These are phyloP conservation scores for Himalopsyche tibetana DNA, from an alignment of 2,888 invertebrate species.

Conservation along the genomic window DNA sequence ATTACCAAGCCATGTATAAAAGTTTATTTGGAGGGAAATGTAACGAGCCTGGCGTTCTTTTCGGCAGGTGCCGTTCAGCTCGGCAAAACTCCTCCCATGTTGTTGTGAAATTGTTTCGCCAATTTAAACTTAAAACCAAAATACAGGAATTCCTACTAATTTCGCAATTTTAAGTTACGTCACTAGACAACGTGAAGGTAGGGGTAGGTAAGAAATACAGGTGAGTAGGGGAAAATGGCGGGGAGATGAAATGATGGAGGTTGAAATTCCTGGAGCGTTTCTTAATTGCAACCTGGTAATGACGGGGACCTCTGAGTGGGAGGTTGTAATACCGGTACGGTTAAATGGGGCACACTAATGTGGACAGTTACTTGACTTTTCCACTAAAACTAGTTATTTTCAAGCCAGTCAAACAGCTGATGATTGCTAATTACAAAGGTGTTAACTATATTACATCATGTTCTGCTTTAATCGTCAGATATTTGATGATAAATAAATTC, in stretches of 20 bases:
- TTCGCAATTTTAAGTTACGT: constrained; percentile 61
- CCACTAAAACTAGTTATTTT: constrained; percentile 25
- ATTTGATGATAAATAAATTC: no score
- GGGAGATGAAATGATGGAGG: constrained; percentile 44
- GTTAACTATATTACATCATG: not conserved
- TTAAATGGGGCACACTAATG: constrained; percentile 58
- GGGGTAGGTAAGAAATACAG: constrained; percentile 43
- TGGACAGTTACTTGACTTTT: constrained; percentile 51
- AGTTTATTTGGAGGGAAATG: not conserved
- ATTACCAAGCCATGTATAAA: not conserved
- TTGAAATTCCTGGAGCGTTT: constrained; percentile 62
- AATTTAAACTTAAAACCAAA: constrained; percentile 63
- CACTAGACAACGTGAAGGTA: constrained; percentile 37
- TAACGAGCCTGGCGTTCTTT: not conserved
- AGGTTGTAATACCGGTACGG: constrained; percentile 57
- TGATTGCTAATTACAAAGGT: constrained; percentile 29
- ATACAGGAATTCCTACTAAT: constrained; percentile 59
- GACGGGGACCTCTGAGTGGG: constrained; percentile 55
- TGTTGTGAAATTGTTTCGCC: constrained; percentile 59
- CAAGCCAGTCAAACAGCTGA: constrained; percentile 28
- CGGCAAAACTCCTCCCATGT: constrained; percentile 25
- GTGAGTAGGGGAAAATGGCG: constrained; percentile 11
- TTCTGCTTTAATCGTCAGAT: no score
- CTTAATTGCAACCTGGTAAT: constrained; percentile 64
- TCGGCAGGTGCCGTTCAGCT: constrained; percentile 45